A percentile compares a stretch with the other conserved stretches of the same genome.
phyloP scores from a whole-genome alignment of 2,797 vertebrate genomes.

The Nothura maculosa region DNA sequence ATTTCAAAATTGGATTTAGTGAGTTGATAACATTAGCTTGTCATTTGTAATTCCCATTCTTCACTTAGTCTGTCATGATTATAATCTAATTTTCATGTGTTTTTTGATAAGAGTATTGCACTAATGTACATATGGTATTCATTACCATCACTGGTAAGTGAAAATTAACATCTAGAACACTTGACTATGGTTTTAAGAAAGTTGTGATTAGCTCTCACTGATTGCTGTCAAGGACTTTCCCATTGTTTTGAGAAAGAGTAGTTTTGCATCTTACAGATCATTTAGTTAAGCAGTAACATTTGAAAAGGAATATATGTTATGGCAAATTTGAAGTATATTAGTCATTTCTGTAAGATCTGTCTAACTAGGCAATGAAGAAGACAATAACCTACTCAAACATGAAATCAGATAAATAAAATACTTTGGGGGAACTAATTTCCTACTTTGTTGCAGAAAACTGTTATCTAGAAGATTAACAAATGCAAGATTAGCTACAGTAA shows the following conservation, averaged over 20 bases:
- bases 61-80: background rate
- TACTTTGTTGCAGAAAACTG: background rate
- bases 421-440: background rate
- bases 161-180: background rate
- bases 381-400: fast-evolving
- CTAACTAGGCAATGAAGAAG: background rate
- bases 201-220: background rate
- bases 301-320: background rate
- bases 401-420: background rate
- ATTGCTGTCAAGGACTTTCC: background rate
- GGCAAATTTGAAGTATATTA: background rate
- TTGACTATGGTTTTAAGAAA: background rate
- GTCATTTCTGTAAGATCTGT: background rate
- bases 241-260: background rate
- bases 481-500: background rate
- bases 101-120: background rate
- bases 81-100: background rate
- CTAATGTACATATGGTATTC: background rate
- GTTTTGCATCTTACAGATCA: background rate
- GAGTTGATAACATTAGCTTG: background rate
- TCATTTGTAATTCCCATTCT: background rate
- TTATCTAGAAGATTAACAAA: background rate
- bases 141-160: background rate
- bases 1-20: background rate
- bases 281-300: background rate